phyloP scores from a whole-genome alignment of 2,113 vertebrate genomes.

The Sphyrna mokarran region DNA sequence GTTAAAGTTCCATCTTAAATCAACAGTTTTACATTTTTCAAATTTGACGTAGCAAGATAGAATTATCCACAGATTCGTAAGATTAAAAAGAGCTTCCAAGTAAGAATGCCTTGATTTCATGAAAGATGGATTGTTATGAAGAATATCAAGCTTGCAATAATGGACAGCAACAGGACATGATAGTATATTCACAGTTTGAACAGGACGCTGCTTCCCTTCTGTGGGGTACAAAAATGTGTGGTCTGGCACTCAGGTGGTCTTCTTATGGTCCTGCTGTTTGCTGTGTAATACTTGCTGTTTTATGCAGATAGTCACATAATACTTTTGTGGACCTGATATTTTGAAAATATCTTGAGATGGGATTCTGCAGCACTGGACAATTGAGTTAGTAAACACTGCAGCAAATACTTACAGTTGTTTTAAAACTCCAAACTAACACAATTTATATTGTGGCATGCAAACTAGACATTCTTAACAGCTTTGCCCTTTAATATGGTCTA shows the following conservation, averaged over 20 bases:
- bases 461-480: background rate
- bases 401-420: conserved; percentile 10
- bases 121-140: background rate
- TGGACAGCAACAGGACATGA: background rate
- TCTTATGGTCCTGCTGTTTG: background rate
- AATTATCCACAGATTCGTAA: background rate
- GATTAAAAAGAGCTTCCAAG: background rate
- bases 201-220: background rate
- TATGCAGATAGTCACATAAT: background rate
- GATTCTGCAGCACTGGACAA: background rate
- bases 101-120: background rate
- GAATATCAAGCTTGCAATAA: background rate
- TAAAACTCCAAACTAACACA: background rate
- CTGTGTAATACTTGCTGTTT: background rate
- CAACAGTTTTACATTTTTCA: background rate
- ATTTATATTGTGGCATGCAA: background rate
- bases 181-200: background rate
- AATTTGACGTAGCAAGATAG: background rate
- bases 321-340: background rate
- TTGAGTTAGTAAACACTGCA: background rate
- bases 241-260: background rate
- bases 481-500: background rate
- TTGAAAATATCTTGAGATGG: background rate
- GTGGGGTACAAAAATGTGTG: background rate
- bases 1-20: background rate